Evolutionary conservation across 2,113 vertebrate genomes (phyloP).

Genomic region (Epinephelus cyanopodus): DNA sequence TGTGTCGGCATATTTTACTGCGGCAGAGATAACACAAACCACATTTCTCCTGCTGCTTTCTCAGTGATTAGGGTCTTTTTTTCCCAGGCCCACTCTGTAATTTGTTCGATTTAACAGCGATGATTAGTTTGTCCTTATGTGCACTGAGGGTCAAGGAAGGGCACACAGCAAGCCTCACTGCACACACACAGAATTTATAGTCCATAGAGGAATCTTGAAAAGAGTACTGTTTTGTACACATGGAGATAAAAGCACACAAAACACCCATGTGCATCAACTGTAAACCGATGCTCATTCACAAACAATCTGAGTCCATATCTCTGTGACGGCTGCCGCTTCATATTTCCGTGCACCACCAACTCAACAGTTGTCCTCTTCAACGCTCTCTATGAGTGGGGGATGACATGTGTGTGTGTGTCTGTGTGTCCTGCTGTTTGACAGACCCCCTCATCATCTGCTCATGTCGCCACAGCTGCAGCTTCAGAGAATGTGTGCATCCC

Average conservation of each 20-base stretch:
- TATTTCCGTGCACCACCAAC: slow-evolving; percentile 38
- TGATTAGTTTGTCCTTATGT: slow-evolving; percentile 28
- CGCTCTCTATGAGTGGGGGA: slow-evolving; percentile 21
- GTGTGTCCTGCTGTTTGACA: slow-evolving; percentile 56
- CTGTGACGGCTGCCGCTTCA: slow-evolving; percentile 24
- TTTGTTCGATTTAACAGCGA: slow-evolving; percentile 1
- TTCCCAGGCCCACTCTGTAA: not conserved
- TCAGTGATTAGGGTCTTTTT: slow-evolving; percentile 4
- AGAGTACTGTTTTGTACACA: not conserved
- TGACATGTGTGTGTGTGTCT: slow-evolving; percentile 53
- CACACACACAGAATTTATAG: not conserved
- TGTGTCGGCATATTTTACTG: not conserved
- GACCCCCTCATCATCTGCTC: slow-evolving; percentile 67
- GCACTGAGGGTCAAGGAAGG: not conserved
- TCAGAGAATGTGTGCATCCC: slow-evolving; percentile 4
- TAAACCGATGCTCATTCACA: not conserved
- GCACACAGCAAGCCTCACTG: not conserved
- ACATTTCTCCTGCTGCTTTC: slow-evolving; percentile 11
- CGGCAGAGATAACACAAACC: not conserved
- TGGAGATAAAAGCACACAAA: slow-evolving; percentile 16
- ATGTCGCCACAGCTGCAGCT: slow-evolving; percentile 69
- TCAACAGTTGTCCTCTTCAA: slow-evolving; percentile 67
- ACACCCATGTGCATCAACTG: slow-evolving; percentile 5
- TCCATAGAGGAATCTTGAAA: not conserved
- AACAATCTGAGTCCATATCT: slow-evolving; percentile 8